Base-by-base conservation (phyloP, 2,888 invertebrate species). In the Desoria tigrina region DNA sequence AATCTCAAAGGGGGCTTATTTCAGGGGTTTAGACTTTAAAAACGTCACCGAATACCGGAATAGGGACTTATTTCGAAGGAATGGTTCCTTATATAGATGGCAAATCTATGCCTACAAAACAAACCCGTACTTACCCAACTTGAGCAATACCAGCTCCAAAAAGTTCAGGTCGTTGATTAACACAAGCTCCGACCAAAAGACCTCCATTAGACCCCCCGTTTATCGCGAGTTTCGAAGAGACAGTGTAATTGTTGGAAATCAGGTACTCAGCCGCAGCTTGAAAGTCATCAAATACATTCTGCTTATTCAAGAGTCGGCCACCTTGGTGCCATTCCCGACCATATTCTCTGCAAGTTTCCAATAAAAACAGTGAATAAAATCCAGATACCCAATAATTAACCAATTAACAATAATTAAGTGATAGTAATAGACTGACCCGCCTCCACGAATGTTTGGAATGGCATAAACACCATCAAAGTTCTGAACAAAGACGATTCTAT, bases 271-370 rank as follows among this genome's bases (percentile, higher is more conserved):
- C 97, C 0, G 96, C 95, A 61, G 86, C 84, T 78, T 92, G 91
- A 81, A 99, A 96, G 83, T 99, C 98, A 81, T 97, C 92, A 81
- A 98, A 98, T 54, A 90, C 91, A 81, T 98, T 99, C 83, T 98
- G 97, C 79, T 98, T 99, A 79, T 95, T 94, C 2, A 88, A 85
- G 69, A 92, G 84, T 21, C 92, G 88, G 1, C 97, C 98, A 4
- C 85, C 90, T 80, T 95, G 91, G 82, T 98, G 97, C 98, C 98
- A 99, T 76, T 88, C 88, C 55, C 65, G 58, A 11, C 70, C 69
- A 21, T 79, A 85, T 82, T 80, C 93, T 91, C 70, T 69, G 28
- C 16, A 62, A 61, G 18, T 39, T 11, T 50, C 7, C n/a, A 50
- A 50, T 21, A 50, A 18, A 50, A 18, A 18, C n/a, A 50, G 18